Base-by-base conservation (phyloP, 1,140 invertebrate genomes). In the Campoletis sonorensis region DNA sequence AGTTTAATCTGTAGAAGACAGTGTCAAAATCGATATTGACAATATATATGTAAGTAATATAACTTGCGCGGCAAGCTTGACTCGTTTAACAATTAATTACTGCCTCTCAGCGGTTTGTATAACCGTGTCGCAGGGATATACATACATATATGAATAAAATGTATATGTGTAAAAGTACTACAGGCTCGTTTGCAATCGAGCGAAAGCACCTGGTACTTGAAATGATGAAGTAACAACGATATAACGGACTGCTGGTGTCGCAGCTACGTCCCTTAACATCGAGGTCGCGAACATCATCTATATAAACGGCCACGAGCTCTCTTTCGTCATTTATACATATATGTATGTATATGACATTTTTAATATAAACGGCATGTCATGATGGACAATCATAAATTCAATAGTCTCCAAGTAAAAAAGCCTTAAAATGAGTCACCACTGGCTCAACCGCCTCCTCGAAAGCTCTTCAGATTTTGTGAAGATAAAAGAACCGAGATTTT, bases 191-290 rank as follows among this genome's bases (percentile, higher is more conserved):
- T 73, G 71, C 71, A 37, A 73, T 73, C 71, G 71, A 73, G 71
- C 71, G 37, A 73, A 51, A 73, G 71, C 40, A 73, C 71, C 7
- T 40, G 71, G 71, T 73, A 73, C 71, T 73, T 73, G 40, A 73
- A 49, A 73, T 73, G 71, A 73, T 73, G 71, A 73, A 73, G 71
- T 73, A 49, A 73, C 71, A 49, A 73, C 71, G 71, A 73, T 73
- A 73, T 73, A 73, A 73, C 71, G 7, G 40, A 40, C 71, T 73
- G 71, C 71, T 58, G 54, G 54, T 73, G 71, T 73, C 45, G 71
- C 40, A 23, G 71, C 18, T 49, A 51, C 40, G 71, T 73, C 40
- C 30, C 40, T 73, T 40, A 23, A 23, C 40, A 73, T 73, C 71
- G 71, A 73, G 71, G 71, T 73, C 71, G 71, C 71, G 71, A 73